Conservation (phyloP, 2,797 vertebrate genomes). For the Arctocebus calabarensis region DNA sequence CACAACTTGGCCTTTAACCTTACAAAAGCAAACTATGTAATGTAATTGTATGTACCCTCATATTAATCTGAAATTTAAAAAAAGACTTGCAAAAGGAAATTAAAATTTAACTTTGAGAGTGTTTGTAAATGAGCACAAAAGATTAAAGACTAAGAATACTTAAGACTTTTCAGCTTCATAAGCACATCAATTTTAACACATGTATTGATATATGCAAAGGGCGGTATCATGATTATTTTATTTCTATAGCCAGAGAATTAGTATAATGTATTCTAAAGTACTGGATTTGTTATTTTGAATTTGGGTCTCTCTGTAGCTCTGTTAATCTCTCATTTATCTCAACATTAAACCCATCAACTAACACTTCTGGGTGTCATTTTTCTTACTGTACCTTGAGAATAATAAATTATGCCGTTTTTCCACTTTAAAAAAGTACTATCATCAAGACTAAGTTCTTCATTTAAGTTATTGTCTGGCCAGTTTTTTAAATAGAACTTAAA, state of each 20-base stretch:
- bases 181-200: not conserved
- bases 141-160: constrained; percentile 4
- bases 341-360: constrained; percentile 49
- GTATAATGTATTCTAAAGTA: not conserved
- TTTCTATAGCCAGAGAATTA: not conserved
- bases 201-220: not conserved
- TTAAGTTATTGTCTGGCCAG: not conserved
- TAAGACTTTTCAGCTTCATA: not conserved
- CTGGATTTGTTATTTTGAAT: not conserved
- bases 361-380: constrained; percentile 19
- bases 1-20: no score
- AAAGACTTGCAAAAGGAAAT: not conserved
- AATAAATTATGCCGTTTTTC: constrained; percentile 44
- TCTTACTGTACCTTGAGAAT: constrained; percentile 15
- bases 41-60: no score
- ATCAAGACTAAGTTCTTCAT: not conserved
- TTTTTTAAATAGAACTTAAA: constrained; percentile 30
- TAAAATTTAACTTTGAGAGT: not conserved
- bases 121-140: not conserved
- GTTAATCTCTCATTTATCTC: constrained; percentile 50
- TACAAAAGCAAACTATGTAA: no score
- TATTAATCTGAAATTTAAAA: no score
- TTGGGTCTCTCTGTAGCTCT: not conserved
- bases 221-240: not conserved
- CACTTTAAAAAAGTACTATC: not conserved